Base-by-base conservation (phyloP, 2,113 vertebrate species). In the Chrysemys picta region DNA sequence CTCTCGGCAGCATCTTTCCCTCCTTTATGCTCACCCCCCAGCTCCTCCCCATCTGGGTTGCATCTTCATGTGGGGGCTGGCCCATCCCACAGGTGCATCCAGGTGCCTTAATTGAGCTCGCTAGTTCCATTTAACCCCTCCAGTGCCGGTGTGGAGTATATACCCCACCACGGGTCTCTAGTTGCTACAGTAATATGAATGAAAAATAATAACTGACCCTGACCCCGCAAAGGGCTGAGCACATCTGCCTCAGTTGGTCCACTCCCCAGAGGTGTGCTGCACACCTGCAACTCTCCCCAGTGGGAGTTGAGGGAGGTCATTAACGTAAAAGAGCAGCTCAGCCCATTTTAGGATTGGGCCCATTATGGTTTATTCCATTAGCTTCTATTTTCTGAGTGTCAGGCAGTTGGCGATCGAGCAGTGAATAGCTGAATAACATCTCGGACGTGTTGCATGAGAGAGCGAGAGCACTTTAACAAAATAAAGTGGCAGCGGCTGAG, bases 371-470 rank as follows among this genome's bases (percentile, higher is more conserved):
- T 91, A 19, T 52, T n/a, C 19, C 3, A 50, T 19, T 25, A n/a
- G 49, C 65, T 69, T 25, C 4, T 62, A 29, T 59, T 62, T 88
- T 62, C 88, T 79, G 45, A 35, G 35, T 49, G 87, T 82, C 50
- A 16, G 22, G 72, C 1, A 12, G 11, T 14, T 54, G 35, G 72
- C 29, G 29, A 27, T 19, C 53, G 16, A 90, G 62, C 69, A 76
- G 1, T 1, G 3, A 53, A 76, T 9, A 1, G 4, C 45, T 35
- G 5, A 10, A 42, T 49, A 53, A 45, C 7, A 25, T 69, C 27
- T 3, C 21, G 49, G 83, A n/a, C 2, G 5, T 5, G 42, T 10
- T 6, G 50, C 45, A 52, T 5, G 2, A 10, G 31, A 1, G 4
- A 38, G 19, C 19, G 47, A 75, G 87, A 88, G 80, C 0, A 0